phyloP scores from a whole-genome alignment of 2,113 vertebrate species.

The Percina caprodes region DNA sequence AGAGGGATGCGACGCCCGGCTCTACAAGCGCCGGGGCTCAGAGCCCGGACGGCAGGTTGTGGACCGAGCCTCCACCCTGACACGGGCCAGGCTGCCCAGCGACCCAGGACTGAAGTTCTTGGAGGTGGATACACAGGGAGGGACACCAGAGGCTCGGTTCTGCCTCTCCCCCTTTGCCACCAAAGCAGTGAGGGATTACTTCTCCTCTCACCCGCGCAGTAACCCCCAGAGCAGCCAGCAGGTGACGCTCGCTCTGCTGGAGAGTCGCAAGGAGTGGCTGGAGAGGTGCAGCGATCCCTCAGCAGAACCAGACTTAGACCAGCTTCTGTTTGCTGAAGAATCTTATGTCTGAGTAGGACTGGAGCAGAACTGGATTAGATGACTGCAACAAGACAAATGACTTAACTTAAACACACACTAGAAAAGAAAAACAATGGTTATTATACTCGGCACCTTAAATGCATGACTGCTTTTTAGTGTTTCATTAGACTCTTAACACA shows the following conservation, averaged over 20 bases:
- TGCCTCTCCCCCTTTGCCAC: slow-evolving; percentile 77
- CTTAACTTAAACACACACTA: not conserved
- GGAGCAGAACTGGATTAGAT: not conserved
- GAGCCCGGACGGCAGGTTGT: slow-evolving; percentile 50
- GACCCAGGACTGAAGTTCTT: slow-evolving; percentile 71
- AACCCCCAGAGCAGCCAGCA: slow-evolving; percentile 76
- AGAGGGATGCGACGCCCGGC: not conserved
- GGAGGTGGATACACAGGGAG: slow-evolving; percentile 38
- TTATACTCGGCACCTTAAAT: not conserved
- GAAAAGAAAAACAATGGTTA: too few species aligned
- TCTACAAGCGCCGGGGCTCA: slow-evolving; percentile 63
- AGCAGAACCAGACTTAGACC: slow-evolving; percentile 84
- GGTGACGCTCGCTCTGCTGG: slow-evolving; percentile 79
- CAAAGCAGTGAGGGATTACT: slow-evolving; percentile 76
- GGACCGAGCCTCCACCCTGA: slow-evolving; percentile 34
- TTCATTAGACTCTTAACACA: not conserved
- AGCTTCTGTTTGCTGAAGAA: slow-evolving; percentile 87
- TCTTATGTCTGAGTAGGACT: slow-evolving; percentile 73
- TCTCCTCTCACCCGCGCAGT: slow-evolving; percentile 70
- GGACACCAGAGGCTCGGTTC: slow-evolving; percentile 50
- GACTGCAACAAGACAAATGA: not conserved
- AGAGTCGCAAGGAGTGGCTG: slow-evolving; percentile 80
- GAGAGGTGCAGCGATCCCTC: slow-evolving; percentile 82
- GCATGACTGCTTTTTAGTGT: not conserved
- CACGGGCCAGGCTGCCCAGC: slow-evolving; percentile 53